Evolutionary conservation across 2,113 vertebrate species (phyloP).

Genomic region (Chaetops frenatus): DNA sequence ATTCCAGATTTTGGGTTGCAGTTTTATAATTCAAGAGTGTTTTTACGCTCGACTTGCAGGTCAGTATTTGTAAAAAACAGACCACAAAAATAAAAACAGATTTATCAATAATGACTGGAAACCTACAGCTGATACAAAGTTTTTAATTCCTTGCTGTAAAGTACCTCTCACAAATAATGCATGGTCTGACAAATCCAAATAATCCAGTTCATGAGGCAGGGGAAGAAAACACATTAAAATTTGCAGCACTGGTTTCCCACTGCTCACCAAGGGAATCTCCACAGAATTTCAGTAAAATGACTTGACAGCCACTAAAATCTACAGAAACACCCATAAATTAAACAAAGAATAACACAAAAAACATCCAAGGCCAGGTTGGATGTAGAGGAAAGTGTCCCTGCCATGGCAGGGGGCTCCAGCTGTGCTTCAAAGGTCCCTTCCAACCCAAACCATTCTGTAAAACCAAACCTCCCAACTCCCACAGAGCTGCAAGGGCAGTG

Average conservation of each 20-base stretch:
- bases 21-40: not conserved
- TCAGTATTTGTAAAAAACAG: not conserved
- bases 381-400: not conserved
- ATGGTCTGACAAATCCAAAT: not conserved
- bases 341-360: not conserved
- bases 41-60: not conserved
- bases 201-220: not conserved
- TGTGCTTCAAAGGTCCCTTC: not conserved
- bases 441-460: not conserved
- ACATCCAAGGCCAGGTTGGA: not conserved
- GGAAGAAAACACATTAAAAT: not conserved
- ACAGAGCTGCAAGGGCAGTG: accelerated
- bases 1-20: not conserved
- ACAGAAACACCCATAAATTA: not conserved
- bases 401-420: not conserved
- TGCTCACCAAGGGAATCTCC: not conserved
- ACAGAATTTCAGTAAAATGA: not conserved
- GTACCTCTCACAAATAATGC: not conserved
- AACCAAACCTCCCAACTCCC: accelerated
- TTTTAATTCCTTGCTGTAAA: not conserved
- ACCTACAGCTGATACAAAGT: not conserved
- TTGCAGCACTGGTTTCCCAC: not conserved
- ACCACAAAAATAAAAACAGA: not conserved
- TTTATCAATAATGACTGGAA: not conserved
- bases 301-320: not conserved